A percentile compares a stretch with the other conserved stretches of the same genome.
phyloP scores from a whole-genome alignment of 2,888 invertebrate genomes.

The Lycophotia porphyrea region DNA sequence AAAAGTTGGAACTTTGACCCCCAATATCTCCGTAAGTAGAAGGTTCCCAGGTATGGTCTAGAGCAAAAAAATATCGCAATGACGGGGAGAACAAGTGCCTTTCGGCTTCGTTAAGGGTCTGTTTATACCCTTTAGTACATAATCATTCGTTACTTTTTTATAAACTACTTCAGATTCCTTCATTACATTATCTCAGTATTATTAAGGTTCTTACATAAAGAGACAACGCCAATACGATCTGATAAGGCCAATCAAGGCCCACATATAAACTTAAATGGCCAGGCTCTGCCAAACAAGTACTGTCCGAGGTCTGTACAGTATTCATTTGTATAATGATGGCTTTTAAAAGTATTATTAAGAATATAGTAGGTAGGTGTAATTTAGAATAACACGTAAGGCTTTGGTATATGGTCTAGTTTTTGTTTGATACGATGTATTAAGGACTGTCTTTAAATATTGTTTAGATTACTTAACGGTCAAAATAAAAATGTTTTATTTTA shows the following conservation, averaged over 20 bases:
- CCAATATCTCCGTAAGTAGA: no score
- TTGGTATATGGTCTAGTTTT: slow-evolving; percentile 20
- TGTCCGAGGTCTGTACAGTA: slow-evolving; percentile 44
- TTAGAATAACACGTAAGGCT: slow-evolving; percentile 10
- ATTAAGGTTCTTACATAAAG: slow-evolving; percentile 41
- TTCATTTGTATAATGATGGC: slow-evolving; percentile 55
- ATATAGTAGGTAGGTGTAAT: slow-evolving; percentile 1
- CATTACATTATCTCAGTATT: slow-evolving; percentile 24
- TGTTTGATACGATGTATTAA: not conserved
- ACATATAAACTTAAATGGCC: slow-evolving; percentile 53
- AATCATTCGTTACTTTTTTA: slow-evolving; percentile 1
- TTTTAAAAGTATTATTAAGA: slow-evolving; percentile 7
- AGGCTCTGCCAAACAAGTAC: slow-evolving; percentile 47
- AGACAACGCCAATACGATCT: slow-evolving; percentile 20
- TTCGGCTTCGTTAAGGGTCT: no score
- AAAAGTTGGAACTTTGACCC: no score
- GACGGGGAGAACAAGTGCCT: no score
- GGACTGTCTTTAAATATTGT: not conserved
- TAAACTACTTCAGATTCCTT: not conserved
- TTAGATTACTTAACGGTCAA: no score
- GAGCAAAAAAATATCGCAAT: no score
- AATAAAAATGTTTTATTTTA: no score
- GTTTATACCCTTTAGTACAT: no score
- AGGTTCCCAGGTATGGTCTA: no score
- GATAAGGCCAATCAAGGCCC: slow-evolving; percentile 59